Percentiles rank a stretch among this genome's conserved stretches.
Conservation (phyloP, 53 echinoderm and acorn worm species). For the Temnopleurus reevesii region DNA sequence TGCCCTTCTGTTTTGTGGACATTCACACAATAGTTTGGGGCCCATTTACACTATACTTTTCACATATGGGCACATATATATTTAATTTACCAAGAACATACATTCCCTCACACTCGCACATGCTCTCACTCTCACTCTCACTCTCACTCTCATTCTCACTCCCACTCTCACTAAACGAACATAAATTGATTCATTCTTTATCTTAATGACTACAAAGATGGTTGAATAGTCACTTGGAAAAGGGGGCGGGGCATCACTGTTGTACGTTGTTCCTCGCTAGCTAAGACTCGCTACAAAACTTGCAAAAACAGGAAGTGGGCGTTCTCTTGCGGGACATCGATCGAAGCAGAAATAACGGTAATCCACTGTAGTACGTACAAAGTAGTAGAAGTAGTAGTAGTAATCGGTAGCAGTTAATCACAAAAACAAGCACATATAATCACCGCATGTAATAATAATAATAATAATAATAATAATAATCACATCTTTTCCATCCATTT, state of each 20-base stretch:
- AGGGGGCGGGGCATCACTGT: background rate
- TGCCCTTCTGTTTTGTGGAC: too few relatives aligned
- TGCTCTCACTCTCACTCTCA: background rate
- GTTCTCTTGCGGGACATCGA: background rate
- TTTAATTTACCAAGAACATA: background rate
- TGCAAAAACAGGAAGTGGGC: background rate
- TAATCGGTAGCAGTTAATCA: slow-evolving; percentile 33
- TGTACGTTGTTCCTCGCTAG: slow-evolving; percentile 1
- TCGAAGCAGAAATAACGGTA: slow-evolving; percentile 29
- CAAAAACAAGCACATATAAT: slow-evolving; percentile 58
- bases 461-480: too few relatives aligned
- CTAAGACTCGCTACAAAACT: slow-evolving; percentile 13
- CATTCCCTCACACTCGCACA: background rate
- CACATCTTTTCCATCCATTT: slow-evolving; percentile 51
- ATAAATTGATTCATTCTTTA: background rate
- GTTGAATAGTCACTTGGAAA: background rate
- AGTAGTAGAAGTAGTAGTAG: slow-evolving; percentile 47
- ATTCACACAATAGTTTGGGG: too few relatives aligned
- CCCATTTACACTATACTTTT: too few relatives aligned
- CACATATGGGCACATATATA: too few relatives aligned
- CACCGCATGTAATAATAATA: slow-evolving; percentile 57
- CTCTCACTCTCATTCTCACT: background rate
- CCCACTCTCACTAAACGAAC: background rate
- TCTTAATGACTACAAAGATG: background rate
- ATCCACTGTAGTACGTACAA: slow-evolving; percentile 22